Evolutionary conservation across 2,797 vertebrate species (phyloP).

Genomic region (Lagorchestes hirsutus): DNA sequence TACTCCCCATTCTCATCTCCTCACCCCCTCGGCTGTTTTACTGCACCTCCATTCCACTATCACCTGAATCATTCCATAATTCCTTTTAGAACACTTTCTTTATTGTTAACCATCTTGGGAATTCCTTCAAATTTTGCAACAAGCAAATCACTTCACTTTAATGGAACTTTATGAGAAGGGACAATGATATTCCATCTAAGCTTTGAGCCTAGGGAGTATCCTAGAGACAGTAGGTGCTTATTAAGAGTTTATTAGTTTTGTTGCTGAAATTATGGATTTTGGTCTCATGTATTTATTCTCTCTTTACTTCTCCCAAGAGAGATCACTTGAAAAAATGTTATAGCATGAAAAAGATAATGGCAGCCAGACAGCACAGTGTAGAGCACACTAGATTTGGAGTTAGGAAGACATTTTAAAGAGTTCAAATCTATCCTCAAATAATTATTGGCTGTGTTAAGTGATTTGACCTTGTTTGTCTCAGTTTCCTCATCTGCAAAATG

Average conservation of each 20-base stretch:
- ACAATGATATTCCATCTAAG: neutral
- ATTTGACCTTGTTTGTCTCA: neutral
- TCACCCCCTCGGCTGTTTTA: fast-evolving
- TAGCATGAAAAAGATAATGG: neutral
- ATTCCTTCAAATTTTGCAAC: neutral
- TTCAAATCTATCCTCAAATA: neutral
- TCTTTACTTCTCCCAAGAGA: no score
- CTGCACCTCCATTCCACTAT: neutral
- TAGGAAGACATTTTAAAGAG: neutral
- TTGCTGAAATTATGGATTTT: no score
- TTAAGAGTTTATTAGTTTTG: neutral
- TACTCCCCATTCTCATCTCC: neutral
- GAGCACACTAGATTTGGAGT: no score
- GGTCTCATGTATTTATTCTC: no score
- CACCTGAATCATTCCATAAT: neutral
- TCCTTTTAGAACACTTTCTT: neutral
- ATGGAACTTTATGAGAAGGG: neutral
- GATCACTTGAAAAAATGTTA: no score
- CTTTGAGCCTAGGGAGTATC: neutral
- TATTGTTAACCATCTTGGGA: neutral
- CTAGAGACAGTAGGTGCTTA: neutral
- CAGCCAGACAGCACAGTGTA: neutral
- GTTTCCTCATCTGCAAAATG: neutral
- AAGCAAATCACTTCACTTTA: neutral
- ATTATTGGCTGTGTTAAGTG: neutral